Percentiles rank a stretch among this genome's conserved stretches.
phyloP scores from a whole-genome alignment of 2,797 vertebrate genomes.

The Chelidonichthys spinosus region DNA sequence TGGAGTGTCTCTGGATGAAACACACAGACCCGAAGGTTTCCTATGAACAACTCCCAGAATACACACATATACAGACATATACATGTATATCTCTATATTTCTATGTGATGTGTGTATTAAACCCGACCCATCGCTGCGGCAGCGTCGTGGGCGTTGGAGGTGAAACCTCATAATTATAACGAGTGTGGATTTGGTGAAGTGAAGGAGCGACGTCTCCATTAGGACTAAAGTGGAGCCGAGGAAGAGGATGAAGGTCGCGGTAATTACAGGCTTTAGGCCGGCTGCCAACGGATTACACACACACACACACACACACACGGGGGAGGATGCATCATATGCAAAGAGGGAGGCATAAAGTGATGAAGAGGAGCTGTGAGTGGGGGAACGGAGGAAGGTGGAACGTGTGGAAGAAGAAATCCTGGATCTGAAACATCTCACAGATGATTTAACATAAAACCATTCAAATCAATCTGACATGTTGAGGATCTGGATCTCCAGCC shows the following conservation, averaged over 20 bases:
- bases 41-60: neutral
- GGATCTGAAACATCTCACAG: too few relatives aligned
- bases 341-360: conserved; percentile 53
- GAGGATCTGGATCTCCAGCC: too few relatives aligned
- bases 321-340: conserved; percentile 62
- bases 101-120: too few relatives aligned
- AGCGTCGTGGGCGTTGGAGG: conserved; percentile 43
- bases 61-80: neutral
- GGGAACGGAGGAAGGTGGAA: conserved; percentile 33
- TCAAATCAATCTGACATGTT: too few relatives aligned
- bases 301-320: conserved; percentile 49
- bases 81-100: neutral
- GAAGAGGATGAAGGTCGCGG: conserved; percentile 59
- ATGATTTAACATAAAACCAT: too few relatives aligned
- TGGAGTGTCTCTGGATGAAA: conserved; percentile 88
- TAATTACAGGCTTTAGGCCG: conserved; percentile 76
- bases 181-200: conserved; percentile 30
- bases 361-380: conserved; percentile 48
- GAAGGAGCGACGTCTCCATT: conserved; percentile 29
- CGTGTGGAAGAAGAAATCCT: conserved; percentile 10
- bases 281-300: conserved; percentile 52
- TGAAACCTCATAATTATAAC: conserved; percentile 49
- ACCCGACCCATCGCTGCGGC: too few relatives aligned
- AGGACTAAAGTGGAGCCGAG: conserved; percentile 54
- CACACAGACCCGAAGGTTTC: conserved; percentile 7